phyloP scores from a whole-genome alignment of 2,888 invertebrate genomes.

The Mythimna impura region DNA sequence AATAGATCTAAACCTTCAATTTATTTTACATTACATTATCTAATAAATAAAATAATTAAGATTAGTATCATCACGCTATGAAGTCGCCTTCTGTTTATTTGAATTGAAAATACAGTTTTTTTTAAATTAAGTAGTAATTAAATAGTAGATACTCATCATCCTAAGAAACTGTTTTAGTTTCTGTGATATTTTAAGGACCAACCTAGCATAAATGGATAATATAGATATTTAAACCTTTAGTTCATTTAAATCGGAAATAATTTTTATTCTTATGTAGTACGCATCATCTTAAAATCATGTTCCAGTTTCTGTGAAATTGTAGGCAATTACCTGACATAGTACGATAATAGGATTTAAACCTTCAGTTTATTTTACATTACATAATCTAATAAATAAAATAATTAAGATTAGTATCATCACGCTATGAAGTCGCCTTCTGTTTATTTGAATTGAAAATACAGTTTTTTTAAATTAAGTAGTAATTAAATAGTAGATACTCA shows the following conservation, averaged over 20 bases:
- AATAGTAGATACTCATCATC: not conserved
- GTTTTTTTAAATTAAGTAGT: not conserved
- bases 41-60: not conserved
- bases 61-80: not conserved
- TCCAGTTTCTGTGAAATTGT: constrained; percentile 33
- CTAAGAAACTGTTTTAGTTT: constrained; percentile 26
- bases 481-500: not conserved
- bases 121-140: not conserved
- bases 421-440: not conserved
- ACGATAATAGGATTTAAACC: not conserved
- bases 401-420: not conserved
- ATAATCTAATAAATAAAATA: not conserved
- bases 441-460: not conserved
- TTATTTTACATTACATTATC: not conserved
- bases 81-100: not conserved
- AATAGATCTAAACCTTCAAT: not conserved
- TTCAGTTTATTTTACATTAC: not conserved
- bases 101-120: not conserved
- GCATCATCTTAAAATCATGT: constrained; percentile 6
- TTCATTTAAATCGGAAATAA: not conserved
- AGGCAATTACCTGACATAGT: not conserved
- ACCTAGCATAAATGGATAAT: not conserved
- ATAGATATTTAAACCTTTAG: not conserved
- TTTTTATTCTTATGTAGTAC: not conserved
- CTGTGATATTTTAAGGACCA: constrained; percentile 17